Percentiles rank a stretch among this genome's conserved stretches.
Evolutionary conservation across 2,888 invertebrate genomes (phyloP).

Genomic region (Callimorpha dominula): DNA sequence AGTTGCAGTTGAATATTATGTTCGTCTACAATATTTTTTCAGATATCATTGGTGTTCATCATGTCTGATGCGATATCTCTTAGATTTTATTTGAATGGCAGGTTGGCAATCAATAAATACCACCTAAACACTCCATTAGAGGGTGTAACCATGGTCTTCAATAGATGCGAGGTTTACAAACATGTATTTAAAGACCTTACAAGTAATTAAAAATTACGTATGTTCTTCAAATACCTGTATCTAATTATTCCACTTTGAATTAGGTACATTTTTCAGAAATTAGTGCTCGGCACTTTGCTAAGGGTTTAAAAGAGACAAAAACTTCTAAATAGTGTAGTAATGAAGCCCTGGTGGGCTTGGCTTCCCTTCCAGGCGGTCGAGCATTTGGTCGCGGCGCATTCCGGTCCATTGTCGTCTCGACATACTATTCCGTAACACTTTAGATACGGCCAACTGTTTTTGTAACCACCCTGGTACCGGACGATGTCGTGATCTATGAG

Average conservation of each 20-base stretch:
- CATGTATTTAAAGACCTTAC: no score
- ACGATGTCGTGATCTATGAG: constrained; percentile 57
- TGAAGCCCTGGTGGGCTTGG: constrained; percentile 43
- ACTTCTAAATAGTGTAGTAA: constrained; percentile 21
- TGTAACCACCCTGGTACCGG: constrained; percentile 35
- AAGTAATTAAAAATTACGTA: neutral
- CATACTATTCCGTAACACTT: constrained; percentile 62
- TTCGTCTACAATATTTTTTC: neutral
- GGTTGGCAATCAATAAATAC: neutral
- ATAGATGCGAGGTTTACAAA: no score
- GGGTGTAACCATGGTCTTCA: no score
- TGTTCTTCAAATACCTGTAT: neutral
- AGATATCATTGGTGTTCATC: neutral
- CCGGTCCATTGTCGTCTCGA: constrained; percentile 64
- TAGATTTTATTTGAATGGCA: neutral
- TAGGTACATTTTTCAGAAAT: neutral
- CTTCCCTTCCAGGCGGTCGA: constrained; percentile 62
- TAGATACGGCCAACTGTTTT: constrained; percentile 63
- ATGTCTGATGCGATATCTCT: neutral
- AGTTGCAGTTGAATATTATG: constrained; percentile 7
- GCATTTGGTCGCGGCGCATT: constrained; percentile 67
- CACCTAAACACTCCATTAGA: neutral
- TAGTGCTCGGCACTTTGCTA: neutral
- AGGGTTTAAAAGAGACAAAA: constrained; percentile 13
- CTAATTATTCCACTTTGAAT: no score